Evolutionary conservation across 2,113 vertebrate species (phyloP), one percentile per base, ranked within the genome.

Genomic region (Charina bottae): DNA sequence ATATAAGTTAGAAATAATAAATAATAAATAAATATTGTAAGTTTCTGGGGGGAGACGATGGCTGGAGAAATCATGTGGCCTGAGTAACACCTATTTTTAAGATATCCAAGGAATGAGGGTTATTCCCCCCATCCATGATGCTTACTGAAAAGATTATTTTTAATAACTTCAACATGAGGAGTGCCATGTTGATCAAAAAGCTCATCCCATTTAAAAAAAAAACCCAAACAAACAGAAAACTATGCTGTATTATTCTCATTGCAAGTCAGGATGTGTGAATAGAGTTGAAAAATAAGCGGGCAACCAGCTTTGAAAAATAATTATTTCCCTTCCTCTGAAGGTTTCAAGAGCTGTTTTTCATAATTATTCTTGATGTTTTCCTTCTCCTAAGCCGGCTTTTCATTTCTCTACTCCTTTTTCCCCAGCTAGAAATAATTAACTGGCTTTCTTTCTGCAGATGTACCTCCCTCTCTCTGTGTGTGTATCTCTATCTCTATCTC

Each of bases 401-500:
- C 60, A 19, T 0, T 15, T 90, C 93, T 95, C 33, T 19, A 7
- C 15, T 94, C 87, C 1, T 9, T 17, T 15, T 21, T 56, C 78
- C 55, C 64, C 84, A 87, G 94, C 26, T 4, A 21, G 28, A 94
- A 95, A 92, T 93, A n/a, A 84, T 93, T 94, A 93, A 94, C 89
- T 88, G 89, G 62, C 37, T 93, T 90, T 53, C 49, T 94, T 94
- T 92, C 72, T 60, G 83, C 89, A 83, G 86, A 83, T 94, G 37
- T 91, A 94, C 93, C 33, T 72, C n/a, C 13, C n/a, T 78, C n/a
- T 37, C 15, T 78, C 6, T 19, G 33, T 37, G 37, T 78, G 15
- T 78, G 15, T 78, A 7, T 78, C n/a, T 42, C 42, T 3, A 42
- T 42, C 42, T 42, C 42, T 42, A 2, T 42, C 42, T 42, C 42